A percentile compares a stretch with the other conserved stretches of the same genome.
Evolutionary conservation across 2,888 invertebrate genomes (phyloP).

Genomic region (Archaeoteleia sp.): DNA sequence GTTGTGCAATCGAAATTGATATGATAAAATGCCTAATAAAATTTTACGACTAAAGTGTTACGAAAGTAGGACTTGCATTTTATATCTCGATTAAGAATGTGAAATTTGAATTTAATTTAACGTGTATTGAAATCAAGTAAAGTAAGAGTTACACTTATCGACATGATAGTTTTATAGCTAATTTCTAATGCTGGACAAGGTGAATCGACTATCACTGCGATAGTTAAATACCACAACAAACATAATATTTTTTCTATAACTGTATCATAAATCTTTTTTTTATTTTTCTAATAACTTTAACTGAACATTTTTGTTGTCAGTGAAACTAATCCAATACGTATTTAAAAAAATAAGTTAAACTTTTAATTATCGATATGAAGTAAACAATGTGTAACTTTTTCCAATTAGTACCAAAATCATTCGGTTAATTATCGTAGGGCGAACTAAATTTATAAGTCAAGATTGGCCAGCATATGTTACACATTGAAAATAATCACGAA

Average conservation of each 20-base stretch:
- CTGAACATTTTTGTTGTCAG: no score
- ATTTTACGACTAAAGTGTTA: constrained; percentile 37
- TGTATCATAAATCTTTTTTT: no score
- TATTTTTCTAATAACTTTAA: no score
- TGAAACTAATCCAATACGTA: no score
- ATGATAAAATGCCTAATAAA: constrained; percentile 31
- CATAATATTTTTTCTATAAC: no score
- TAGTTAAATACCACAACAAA: no score
- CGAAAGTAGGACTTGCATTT: constrained; percentile 30
- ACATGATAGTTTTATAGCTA: constrained; percentile 33
- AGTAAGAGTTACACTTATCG: constrained; percentile 36
- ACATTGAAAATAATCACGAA: background rate
- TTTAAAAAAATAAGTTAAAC: no score
- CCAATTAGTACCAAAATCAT: no score
- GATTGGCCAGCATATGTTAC: background rate
- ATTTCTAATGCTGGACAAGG: constrained; percentile 28
- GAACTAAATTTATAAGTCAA: no score
- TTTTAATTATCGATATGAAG: no score
- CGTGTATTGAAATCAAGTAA: constrained; percentile 32
- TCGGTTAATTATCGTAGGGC: no score
- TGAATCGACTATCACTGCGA: constrained; percentile 16
- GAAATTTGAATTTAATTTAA: constrained; percentile 33
- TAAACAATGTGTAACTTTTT: no score
- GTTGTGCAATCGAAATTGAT: constrained; percentile 18
- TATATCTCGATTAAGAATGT: constrained; percentile 33